Conservation (phyloP, 1,140 invertebrate genomes). For the Mercenaria mercenaria region DNA sequence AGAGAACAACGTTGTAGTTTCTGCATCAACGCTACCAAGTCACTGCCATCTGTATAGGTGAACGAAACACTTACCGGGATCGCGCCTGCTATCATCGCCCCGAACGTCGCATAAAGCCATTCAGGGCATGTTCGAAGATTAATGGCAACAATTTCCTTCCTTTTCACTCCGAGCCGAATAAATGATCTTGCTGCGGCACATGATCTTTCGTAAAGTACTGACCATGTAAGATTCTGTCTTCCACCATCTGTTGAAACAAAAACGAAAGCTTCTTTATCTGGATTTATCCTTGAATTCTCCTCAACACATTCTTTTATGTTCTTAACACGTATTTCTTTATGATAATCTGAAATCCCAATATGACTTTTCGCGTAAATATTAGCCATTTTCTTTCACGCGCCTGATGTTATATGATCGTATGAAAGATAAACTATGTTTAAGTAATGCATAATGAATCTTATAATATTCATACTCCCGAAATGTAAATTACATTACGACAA, state of each 20-base stretch:
- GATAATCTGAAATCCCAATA: background rate
- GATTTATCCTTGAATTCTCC: background rate
- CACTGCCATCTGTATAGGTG: slow-evolving; percentile 40
- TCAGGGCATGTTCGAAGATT: slow-evolving; percentile 24
- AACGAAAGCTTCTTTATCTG: background rate
- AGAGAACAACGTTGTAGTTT: background rate
- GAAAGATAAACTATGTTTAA: too few relatives aligned
- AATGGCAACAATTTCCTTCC: background rate
- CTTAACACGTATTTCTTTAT: background rate
- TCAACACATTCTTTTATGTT: background rate
- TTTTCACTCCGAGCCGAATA: background rate
- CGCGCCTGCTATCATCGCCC: slow-evolving; percentile 30
- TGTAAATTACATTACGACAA: too few relatives aligned
- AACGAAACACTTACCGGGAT: slow-evolving; percentile 19
- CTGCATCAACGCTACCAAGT: slow-evolving; percentile 16
- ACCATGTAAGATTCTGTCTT: background rate
- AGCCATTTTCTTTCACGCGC: too few relatives aligned
- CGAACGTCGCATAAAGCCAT: slow-evolving; percentile 39
- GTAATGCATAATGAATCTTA: too few relatives aligned
- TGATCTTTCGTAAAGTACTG: background rate
- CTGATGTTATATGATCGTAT: too few relatives aligned
- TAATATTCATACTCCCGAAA: too few relatives aligned
- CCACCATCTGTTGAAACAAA: background rate
- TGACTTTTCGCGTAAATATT: background rate
- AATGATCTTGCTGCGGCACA: background rate